Evolutionary conservation across 37 sponge, comb jelly and placozoan genomes (phyloP), one percentile per base, ranked within the genome.

Genomic region (Amphimedon queenslandica): DNA sequence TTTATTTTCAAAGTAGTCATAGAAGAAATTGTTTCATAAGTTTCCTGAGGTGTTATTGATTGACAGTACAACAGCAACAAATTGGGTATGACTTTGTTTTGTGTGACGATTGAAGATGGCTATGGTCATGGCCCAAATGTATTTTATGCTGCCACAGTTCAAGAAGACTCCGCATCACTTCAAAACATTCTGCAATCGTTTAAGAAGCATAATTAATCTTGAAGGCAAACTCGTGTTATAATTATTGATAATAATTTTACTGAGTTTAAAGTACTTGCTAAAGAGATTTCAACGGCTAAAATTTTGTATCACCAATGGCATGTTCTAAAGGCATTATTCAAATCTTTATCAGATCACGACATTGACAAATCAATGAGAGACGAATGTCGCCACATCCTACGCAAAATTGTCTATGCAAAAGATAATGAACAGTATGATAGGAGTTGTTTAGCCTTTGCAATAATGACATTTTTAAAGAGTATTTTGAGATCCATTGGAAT

Each of bases 101-200:
- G 69, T 69, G 38, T 77, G 20, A 77, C 67, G 69, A 32, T 77
- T 25, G 61, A 66, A 20, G 67, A 34, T 38, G 71, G 71, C 39
- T 77, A 55, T 67, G 69, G 78, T 4, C 69, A 77, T 67, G 78
- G 78, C 8, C 42, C 27, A 68, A 30, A 32, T 11, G 57, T 67
- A 1, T 67, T 51, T 47, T 67, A 77, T 77, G 78, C 78, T 64
- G 67, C 67, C 8, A 77, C 78, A n/a, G 58, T 57, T 32, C 25
- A 36, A 23, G 78, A 67, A 77, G 69, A 77, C 53, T n/a, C 65
- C n/a, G 13, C 64, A 40, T 58, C 55, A 8, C 35, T 75, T 20
- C 63, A 60, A 10, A 60, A 27, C 33, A 75, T 75, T 8, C 18
- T 60, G 6, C 64, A 75, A n/a, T 61, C 43, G 2, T 75, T 75